These are phyloP conservation scores for Calosoma granatense DNA, from an alignment of 1,140 invertebrate genomes.

Conservation along the genomic window DNA sequence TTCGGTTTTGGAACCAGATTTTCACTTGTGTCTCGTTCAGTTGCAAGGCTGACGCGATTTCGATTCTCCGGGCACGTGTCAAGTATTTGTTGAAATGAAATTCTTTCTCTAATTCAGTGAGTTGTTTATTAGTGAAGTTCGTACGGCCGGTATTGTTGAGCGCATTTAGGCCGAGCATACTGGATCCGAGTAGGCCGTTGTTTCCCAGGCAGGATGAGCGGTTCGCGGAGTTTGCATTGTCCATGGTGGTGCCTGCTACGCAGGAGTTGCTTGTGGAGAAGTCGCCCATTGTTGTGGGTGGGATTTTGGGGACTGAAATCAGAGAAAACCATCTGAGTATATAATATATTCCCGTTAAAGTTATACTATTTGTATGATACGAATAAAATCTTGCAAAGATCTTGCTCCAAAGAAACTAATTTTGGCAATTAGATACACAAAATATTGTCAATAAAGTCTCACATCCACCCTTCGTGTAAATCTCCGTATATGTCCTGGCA, in stretches of 20 bases:
- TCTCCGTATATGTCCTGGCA: background rate
- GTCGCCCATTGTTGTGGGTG: constrained; percentile 35
- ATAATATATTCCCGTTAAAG: too few relatives aligned
- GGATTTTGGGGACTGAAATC: constrained; percentile 60
- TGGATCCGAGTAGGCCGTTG: constrained; percentile 23
- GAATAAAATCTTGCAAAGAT: too few relatives aligned
- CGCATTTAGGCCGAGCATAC: constrained; percentile 35
- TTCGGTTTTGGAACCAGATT: constrained; percentile 87
- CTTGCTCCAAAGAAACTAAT: too few relatives aligned
- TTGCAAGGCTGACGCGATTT: constrained; percentile 91
- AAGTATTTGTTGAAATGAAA: constrained; percentile 99
- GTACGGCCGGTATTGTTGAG: constrained; percentile 83
- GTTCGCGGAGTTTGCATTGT: constrained; percentile 24
- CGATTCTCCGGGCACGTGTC: constrained; percentile 88
- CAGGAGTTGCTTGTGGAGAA: constrained; percentile 20
- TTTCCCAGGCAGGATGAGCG: constrained; percentile 26
- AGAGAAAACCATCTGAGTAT: constrained; percentile 14
- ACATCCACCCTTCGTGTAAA: too few relatives aligned
- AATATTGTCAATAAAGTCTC: too few relatives aligned
- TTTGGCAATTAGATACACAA: too few relatives aligned
- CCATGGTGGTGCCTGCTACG: constrained; percentile 18
- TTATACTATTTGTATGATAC: too few relatives aligned
- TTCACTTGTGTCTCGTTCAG: constrained; percentile 95
- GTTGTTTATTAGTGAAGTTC: constrained; percentile 98
- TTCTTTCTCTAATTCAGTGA: constrained; percentile 97